Conservation (phyloP, 2,113 vertebrate species). For the Felis chaus region DNA sequence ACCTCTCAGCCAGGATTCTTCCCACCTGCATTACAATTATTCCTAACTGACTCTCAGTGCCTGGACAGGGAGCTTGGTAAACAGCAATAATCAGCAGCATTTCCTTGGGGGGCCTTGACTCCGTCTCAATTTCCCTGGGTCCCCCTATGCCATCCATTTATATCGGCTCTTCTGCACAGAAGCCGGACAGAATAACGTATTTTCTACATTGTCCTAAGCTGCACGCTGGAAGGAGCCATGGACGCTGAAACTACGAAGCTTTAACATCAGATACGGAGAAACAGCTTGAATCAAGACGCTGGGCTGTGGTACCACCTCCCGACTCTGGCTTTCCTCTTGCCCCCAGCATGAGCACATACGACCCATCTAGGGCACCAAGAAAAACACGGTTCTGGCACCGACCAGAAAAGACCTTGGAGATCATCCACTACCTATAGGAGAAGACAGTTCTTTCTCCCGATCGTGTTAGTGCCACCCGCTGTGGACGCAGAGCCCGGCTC, state of each 20-base stretch:
- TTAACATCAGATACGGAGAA: background rate
- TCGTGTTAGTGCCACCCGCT: fast-evolving
- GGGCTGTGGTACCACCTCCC: fast-evolving
- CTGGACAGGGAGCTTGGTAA: background rate
- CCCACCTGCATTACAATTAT: fast-evolving
- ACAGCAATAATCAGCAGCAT: fast-evolving
- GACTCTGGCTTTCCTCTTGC: fast-evolving
- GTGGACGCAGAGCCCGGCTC: fast-evolving
- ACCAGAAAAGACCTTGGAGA: background rate
- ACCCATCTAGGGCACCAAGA: background rate
- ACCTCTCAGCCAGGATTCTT: no score
- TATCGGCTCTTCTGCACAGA: no score
- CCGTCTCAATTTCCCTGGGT: fast-evolving
- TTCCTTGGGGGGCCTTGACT: fast-evolving
- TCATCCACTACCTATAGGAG: fast-evolving
- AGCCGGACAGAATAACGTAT: fast-evolving
- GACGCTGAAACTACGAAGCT: fast-evolving
- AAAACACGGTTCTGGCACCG: background rate
- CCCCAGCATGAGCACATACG: fast-evolving
- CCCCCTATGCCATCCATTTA: background rate
- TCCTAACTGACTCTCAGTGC: fast-evolving
- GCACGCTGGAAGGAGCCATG: no score
- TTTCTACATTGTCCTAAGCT: fast-evolving
- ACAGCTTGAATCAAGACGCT: background rate
- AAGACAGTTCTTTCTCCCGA: no score